Base-by-base conservation (phyloP, 2,888 invertebrate species). In the Apamea sordens region DNA sequence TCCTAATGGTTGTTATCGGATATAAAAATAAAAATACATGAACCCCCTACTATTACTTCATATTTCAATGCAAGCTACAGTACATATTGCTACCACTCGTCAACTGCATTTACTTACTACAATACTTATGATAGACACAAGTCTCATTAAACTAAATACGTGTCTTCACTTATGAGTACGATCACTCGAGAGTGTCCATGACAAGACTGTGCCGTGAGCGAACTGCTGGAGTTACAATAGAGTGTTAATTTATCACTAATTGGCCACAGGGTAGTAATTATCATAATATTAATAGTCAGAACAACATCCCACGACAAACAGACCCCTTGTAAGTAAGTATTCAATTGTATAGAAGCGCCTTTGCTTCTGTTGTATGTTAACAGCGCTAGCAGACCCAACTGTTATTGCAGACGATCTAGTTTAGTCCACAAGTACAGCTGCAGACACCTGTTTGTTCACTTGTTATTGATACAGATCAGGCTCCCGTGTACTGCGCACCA, bases 21-120 rank as follows among this genome's bases (percentile, higher is more conserved):
- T 96, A 96, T 95, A 96, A 96, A 96, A 95, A 95, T 95, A 95
- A 95, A 95, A 95, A 96, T 95, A 95, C 91, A 92, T 92, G 93
- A 92, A 89, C 89, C 89, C 88, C 89, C 88, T 88, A 89, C 69
- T 73, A 80, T 86, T 88, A 90, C 76, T 88, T 87, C 82, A 88
- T 88, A 89, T 83, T 71, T 73, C 65, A 86, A 83, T 89, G 88
- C 86, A 84, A 89, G 84, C 90, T 92, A 92, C 88, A 87, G 79
- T 87, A 90, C 90, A 91, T 88, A 91, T 90, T 91, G 88, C 86
- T 89, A 88, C 86, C 88, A 85, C 80, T 86, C 85, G 84, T 89
- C 83, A 84, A 86, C 87, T 86, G 90, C 89, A 80, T 84, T 89
- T 89, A 91, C 88, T 89, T 91, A 88, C 91, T 92, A 91, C 90